Evolutionary conservation across 2,113 vertebrate species (phyloP).

Genomic region (Hylia prasina): DNA sequence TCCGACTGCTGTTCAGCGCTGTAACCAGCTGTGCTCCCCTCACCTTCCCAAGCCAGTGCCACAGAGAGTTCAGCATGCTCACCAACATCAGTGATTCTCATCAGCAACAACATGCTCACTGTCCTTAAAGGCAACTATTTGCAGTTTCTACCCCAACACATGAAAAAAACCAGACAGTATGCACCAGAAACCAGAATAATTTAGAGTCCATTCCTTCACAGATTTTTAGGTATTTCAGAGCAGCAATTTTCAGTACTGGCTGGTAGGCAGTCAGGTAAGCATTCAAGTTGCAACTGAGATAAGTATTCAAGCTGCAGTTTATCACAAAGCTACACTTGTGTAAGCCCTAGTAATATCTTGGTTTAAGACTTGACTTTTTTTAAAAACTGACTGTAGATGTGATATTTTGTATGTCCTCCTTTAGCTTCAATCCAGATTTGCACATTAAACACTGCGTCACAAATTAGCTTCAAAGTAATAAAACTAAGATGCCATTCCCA

Average conservation of each 20-base stretch:
- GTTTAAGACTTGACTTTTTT: not conserved
- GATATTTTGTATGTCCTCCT: accelerated
- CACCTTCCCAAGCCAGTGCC: not conserved
- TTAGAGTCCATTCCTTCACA: accelerated
- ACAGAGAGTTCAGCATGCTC: not conserved
- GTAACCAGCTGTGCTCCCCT: not conserved
- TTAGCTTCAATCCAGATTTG: not conserved
- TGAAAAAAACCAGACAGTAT: not conserved
- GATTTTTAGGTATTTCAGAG: not conserved
- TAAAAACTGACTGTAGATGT: not conserved
- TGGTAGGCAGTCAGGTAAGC: not conserved
- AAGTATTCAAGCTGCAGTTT: not conserved
- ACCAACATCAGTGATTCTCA: not conserved
- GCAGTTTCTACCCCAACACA: not conserved
- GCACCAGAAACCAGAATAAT: not conserved
- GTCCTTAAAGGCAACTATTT: not conserved
- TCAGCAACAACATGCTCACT: not conserved
- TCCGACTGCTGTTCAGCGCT: not conserved
- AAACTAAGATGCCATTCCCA: not conserved
- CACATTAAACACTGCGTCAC: not conserved
- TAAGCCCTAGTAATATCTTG: not conserved
- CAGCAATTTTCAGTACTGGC: not conserved
- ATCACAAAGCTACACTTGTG: not conserved
- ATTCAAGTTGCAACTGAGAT: not conserved
- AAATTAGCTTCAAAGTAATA: not conserved